A percentile compares a stretch with the other conserved stretches of the same genome.
phyloP scores from a whole-genome alignment of 2,888 invertebrate genomes.

The Philereme vetulata region DNA sequence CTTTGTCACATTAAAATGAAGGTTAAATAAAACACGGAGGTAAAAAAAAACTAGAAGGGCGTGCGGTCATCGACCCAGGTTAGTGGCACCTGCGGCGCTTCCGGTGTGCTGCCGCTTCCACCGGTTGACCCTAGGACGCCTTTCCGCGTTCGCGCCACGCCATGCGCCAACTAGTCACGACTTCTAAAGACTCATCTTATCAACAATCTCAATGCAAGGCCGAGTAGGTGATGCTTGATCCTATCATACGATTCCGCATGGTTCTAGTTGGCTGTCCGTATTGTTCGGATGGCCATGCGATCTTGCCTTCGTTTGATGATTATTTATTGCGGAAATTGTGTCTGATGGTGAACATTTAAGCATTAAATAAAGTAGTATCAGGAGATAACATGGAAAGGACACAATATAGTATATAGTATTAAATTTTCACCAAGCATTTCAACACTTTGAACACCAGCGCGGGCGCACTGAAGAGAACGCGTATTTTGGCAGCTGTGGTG shows the following conservation, averaged over 20 bases:
- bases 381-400: too few species aligned
- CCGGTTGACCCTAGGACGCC: slow-evolving; percentile 41
- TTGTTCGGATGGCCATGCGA: slow-evolving; percentile 14
- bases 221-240: slow-evolving; percentile 6
- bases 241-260: slow-evolving; percentile 12
- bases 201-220: slow-evolving; percentile 20
- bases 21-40: slow-evolving; percentile 29
- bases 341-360: too few species aligned
- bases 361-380: too few species aligned
- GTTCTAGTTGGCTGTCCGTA: slow-evolving; percentile 10
- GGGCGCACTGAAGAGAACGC: too few species aligned
- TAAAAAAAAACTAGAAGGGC: slow-evolving; percentile 50
- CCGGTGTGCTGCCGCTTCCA: slow-evolving; percentile 51
- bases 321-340: too few species aligned
- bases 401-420: too few species aligned
- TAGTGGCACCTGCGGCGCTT: slow-evolving; percentile 40
- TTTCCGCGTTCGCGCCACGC: slow-evolving; percentile 46
- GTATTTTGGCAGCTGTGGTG: neutral
- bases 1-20: slow-evolving; percentile 17
- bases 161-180: slow-evolving; percentile 7
- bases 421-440: too few species aligned
- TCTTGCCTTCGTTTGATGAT: too few species aligned
- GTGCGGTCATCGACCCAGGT: slow-evolving; percentile 56
- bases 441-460: too few species aligned
- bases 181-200: slow-evolving; percentile 6